Conservation (phyloP, 2,113 vertebrate species). For the Centropus bengalensis region DNA sequence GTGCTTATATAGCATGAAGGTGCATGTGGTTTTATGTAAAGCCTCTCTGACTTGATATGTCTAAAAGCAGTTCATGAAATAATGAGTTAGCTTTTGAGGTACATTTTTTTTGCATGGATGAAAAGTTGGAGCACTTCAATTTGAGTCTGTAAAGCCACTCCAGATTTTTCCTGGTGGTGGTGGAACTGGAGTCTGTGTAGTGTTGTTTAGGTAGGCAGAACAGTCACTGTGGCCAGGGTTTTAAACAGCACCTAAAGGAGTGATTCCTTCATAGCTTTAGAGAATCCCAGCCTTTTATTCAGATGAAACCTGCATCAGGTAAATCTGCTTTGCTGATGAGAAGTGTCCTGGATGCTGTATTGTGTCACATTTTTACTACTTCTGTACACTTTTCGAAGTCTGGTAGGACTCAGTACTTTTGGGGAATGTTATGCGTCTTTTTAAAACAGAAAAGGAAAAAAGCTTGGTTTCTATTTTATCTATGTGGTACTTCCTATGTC, state of each 20-base stretch:
- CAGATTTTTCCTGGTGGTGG: not conserved
- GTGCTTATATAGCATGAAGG: not conserved
- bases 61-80: not conserved
- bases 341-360: not conserved
- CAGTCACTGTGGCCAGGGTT: not conserved
- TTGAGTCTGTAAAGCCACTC: constrained; percentile 5
- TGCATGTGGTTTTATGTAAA: not conserved
- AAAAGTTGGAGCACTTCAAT: constrained; percentile 30
- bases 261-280: not conserved
- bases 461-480: not conserved
- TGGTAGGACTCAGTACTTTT: not conserved
- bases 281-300: not conserved
- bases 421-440: not conserved
- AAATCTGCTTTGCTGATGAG: not conserved
- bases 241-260: not conserved
- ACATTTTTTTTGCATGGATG: not conserved
- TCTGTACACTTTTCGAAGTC: not conserved
- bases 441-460: not conserved
- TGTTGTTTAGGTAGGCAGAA: not conserved
- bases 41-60: not conserved
- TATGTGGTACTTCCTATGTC: not conserved
- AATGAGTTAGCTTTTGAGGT: not conserved
- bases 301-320: not conserved
- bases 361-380: not conserved
- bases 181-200: not conserved